Conservation (phyloP, 2,888 invertebrate genomes). For the Acronicta aceris region DNA sequence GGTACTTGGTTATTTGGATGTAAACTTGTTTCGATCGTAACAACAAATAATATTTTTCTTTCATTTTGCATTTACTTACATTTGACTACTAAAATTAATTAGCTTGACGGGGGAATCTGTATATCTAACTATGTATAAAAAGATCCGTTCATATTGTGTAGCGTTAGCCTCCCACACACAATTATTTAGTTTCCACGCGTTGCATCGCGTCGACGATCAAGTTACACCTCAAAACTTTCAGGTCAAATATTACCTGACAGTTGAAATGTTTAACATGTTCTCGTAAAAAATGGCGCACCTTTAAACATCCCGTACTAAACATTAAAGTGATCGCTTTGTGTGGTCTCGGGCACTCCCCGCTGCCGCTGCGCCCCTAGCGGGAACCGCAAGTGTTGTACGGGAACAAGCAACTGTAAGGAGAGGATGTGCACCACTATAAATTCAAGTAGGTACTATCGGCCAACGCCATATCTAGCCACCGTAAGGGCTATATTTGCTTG, state of each 20-base stretch:
- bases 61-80: too few relatives aligned
- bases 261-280: conserved; percentile 25
- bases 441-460: too few relatives aligned
- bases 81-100: too few relatives aligned
- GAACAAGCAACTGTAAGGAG: conserved; percentile 1
- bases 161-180: too few relatives aligned
- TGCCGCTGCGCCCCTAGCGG: conserved; percentile 4
- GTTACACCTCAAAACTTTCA: conserved; percentile 26
- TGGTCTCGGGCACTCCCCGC: conserved; percentile 19
- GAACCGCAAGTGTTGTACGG: conserved; percentile 21
- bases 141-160: too few relatives aligned
- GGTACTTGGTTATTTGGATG: too few relatives aligned
- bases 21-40: too few relatives aligned
- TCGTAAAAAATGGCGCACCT: conserved; percentile 25
- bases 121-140: too few relatives aligned
- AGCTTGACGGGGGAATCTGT: too few relatives aligned
- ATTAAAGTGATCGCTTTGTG: conserved; percentile 24
- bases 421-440: neutral
- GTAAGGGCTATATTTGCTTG: too few relatives aligned
- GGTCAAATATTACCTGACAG: conserved; percentile 28
- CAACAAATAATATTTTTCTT: too few relatives aligned
- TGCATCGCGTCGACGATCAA: conserved; percentile 24
- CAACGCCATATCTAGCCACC: too few relatives aligned
- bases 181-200: neutral
- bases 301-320: conserved; percentile 7